These are phyloP conservation scores for Tachysurus vachellii DNA, from an alignment of 2,113 vertebrate genomes.

Conservation along the genomic window DNA sequence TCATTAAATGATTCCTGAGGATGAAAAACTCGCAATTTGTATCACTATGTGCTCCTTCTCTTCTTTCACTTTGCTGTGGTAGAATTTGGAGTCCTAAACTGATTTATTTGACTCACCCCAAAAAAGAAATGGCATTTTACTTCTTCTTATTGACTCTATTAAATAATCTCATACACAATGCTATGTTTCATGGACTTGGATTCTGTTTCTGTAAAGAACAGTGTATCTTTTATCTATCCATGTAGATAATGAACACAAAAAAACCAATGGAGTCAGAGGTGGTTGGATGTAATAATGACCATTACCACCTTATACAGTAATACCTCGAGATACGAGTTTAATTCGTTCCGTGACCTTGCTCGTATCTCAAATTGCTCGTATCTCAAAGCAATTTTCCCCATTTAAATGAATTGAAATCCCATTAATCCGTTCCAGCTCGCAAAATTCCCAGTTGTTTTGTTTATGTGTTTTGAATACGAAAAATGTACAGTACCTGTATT, in stretches of 20 bases:
- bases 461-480: too few relatives aligned
- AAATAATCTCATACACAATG: background rate
- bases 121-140: background rate
- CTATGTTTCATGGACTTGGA: background rate
- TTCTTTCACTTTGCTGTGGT: background rate
- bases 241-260: background rate
- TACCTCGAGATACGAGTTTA: too few relatives aligned
- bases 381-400: too few relatives aligned
- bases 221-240: constrained; percentile 6
- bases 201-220: background rate
- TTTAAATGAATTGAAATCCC: too few relatives aligned
- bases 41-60: background rate
- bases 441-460: too few relatives aligned
- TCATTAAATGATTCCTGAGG: background rate
- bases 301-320: background rate
- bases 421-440: too few relatives aligned
- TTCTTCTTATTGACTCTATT: background rate
- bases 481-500: too few relatives aligned
- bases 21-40: background rate
- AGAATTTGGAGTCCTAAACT: background rate
- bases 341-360: too few relatives aligned
- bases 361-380: too few relatives aligned
- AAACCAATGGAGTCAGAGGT: background rate
- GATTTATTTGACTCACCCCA: background rate
- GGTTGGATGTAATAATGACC: background rate